These are phyloP conservation scores for Synergus laeviventris DNA, from an alignment of 2,888 invertebrate species.

Conservation along the genomic window DNA sequence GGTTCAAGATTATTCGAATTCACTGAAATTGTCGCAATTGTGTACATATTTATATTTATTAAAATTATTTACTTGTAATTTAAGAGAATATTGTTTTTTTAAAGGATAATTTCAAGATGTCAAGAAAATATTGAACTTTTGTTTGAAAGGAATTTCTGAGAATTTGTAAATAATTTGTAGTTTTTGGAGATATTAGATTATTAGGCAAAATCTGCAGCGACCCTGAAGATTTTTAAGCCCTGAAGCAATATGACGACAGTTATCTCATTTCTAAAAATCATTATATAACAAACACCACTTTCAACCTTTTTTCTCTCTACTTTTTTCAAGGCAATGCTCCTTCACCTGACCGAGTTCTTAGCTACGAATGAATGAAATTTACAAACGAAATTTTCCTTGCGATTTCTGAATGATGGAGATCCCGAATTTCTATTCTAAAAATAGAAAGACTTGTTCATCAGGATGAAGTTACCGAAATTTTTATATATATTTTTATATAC, in stretches of 20 bases:
- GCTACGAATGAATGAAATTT: neutral
- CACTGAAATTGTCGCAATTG: neutral
- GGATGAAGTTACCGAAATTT: no score
- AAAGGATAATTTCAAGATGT: neutral
- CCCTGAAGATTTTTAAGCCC: neutral
- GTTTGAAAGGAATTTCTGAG: neutral
- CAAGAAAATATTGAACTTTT: constrained; percentile 2
- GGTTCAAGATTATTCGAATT: constrained; percentile 7
- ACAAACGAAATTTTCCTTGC: neutral
- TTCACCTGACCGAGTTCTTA: neutral
- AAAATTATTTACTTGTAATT: neutral
- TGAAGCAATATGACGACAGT: neutral
- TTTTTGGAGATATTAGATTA: neutral
- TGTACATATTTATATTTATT: neutral
- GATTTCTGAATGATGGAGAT: no score
- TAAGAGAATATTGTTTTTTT: neutral
- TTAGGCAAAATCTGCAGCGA: neutral
- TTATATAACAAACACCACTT: neutral
- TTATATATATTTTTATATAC: no score
- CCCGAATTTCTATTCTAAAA: no score
- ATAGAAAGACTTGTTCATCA: no score
- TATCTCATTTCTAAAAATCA: neutral
- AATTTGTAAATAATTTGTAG: neutral
- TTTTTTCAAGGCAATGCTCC: constrained; percentile 5
- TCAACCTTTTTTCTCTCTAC: neutral